Evolutionary conservation across 2,113 vertebrate genomes (phyloP), one percentile per base, ranked within the genome.

Genomic region (Acanthisitta chloris): DNA sequence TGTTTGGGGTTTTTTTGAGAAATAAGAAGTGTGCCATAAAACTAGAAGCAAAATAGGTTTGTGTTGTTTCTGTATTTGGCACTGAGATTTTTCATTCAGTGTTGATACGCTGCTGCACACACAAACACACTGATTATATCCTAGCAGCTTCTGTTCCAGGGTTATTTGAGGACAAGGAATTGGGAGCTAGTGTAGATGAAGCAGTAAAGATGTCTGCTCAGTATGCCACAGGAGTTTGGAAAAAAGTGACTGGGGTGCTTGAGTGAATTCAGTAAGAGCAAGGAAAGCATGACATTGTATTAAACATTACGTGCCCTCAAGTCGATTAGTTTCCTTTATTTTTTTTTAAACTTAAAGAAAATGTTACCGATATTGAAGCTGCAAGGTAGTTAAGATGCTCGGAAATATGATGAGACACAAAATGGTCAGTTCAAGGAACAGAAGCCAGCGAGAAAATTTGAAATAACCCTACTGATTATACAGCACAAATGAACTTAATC

Each of bases 101-200:
- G n/a, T 80, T 85, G 49, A 43, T 83, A 10, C 0, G 2, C 48
- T 74, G 45, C 73, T 88, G 85, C 51, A 33, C 40, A 15, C 26
- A 51, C 19, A 57, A 81, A 43, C 71, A 58, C 55, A 17, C 19
- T 40, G 55, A 70, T 95, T 78, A 52, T 38, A 34, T 86, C 72
- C 80, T 57, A 59, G 34, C 40, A 65, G 55, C 69, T 88, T 95
- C 82, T 96, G 57, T 61, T 91, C 42, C 40, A 84, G 88, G 96
- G 92, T 96, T 91, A 83, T 95, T 57, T 96, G 92, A 96, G 97
- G 96, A 96, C 85, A 79, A 67, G 54, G 66, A 69, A 79, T 34
- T 95, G 45, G 33, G 46, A 94, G 90, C 76, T 79, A 52, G 43
- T 38, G 49, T 92, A 57, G 90, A 52, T 89, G 88, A 65, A 4